Evolutionary conservation across 2,888 invertebrate genomes (phyloP), one percentile per base, ranked within the genome.

Genomic region (Achlya flavicornis): DNA sequence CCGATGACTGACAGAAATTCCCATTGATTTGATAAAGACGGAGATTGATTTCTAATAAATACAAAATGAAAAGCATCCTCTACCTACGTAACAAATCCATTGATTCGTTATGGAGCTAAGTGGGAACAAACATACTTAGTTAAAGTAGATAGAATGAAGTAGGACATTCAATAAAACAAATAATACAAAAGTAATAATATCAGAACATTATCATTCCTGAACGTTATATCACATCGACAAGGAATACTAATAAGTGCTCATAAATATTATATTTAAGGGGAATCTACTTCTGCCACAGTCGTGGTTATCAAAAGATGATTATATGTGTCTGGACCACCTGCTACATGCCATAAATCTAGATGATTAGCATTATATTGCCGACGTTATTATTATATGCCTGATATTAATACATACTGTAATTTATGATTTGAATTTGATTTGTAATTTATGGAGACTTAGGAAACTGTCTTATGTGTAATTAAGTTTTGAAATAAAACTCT

Each of bases 251-350:
- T 62, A 57, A 41, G 38, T 14, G 26, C 53, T 60, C 60, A 41
- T 60, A 60, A 60, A 60, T 60, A 60, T 41, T 43, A 41, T 60
- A 60, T 60, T 60, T 60, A 19, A 53, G 60, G 43, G 43, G 60
- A 60, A 16, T 8, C 19, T 19, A 57, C 57, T 57, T 53, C 60
- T 60, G 43, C 68, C 26, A 59, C 64, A 59, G 62, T 63, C 60
- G 58, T 57, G 68, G 66, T 60, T 68, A 73, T 75, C 69, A 70
- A 73, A 75, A 63, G 65, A 64, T 72, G 64, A 63, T 75, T 70
- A 68, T 64, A 66, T 62, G 35, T 67, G 67, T 66, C 38, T 57
- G 61, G 57, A 64, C 72, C 76, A 75, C 74, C 75, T 75, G 75
- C 70, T 69, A 65, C 67, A 58, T 59, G 63, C 61, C 61, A 62